Percentiles rank a stretch among this genome's conserved stretches.
phyloP scores from a whole-genome alignment of 2,888 invertebrate species.

The Arrhopalites spinosus region DNA sequence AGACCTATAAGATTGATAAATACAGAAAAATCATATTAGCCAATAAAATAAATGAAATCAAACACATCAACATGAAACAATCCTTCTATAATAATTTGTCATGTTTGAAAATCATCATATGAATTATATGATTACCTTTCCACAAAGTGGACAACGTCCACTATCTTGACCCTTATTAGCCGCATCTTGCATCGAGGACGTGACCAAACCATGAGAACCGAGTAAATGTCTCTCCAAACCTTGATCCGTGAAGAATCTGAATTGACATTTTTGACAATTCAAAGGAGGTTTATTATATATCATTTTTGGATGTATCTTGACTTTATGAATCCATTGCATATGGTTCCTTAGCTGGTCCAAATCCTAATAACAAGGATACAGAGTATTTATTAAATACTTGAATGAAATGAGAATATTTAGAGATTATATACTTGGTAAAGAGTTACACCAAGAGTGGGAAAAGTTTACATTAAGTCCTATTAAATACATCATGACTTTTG shows the following conservation, averaged over 20 bases:
- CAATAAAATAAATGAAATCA: not conserved
- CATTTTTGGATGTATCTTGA: constrained; percentile 95
- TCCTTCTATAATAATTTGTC: not conserved
- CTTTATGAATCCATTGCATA: constrained; percentile 98
- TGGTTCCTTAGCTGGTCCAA: constrained; percentile 91
- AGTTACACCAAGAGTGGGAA: too few species aligned
- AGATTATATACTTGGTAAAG: not conserved
- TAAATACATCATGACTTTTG: not conserved
- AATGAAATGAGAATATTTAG: not conserved
- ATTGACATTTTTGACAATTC: constrained; percentile 95
- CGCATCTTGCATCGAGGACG: constrained; percentile 93
- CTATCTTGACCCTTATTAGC: constrained; percentile 94
- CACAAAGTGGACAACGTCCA: constrained; percentile 92
- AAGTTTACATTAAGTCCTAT: not conserved
- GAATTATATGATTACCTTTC: constrained; percentile 70
- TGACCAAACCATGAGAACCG: constrained; percentile 92
- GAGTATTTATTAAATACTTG: too few species aligned
- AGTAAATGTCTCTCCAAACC: constrained; percentile 93
- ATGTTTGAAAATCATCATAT: not conserved
- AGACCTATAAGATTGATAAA: constrained; percentile 68
- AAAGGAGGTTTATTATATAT: constrained; percentile 91
- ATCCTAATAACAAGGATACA: constrained; percentile 66
- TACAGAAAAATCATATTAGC: not conserved
- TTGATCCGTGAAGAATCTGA: constrained; percentile 95
- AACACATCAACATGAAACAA: not conserved